These are phyloP conservation scores for Etheostoma perlongum DNA, from an alignment of 2,797 vertebrate genomes.

Conservation along the genomic window DNA sequence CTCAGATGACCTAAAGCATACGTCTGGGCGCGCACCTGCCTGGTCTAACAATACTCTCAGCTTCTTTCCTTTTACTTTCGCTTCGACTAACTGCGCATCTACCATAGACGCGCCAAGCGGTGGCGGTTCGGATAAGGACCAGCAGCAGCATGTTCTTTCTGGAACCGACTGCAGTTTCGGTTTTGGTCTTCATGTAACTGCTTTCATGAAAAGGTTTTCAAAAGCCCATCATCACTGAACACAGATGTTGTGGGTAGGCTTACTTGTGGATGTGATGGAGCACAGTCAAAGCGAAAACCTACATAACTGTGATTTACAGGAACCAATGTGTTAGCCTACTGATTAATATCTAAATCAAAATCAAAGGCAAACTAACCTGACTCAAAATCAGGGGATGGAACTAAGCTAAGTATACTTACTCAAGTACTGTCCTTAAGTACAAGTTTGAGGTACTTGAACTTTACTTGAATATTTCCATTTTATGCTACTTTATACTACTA, in stretches of 20 bases:
- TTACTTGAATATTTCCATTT: too few relatives aligned
- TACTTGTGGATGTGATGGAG: neutral
- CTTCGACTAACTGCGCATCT: neutral
- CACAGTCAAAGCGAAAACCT: neutral
- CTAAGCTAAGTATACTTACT: too few relatives aligned
- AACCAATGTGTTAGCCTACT: too few relatives aligned
- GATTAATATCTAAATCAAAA: neutral
- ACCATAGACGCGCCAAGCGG: neutral
- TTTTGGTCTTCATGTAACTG: neutral
- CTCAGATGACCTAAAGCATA: neutral
- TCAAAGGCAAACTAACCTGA: neutral
- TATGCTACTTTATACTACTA: too few relatives aligned
- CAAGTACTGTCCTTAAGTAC: too few relatives aligned
- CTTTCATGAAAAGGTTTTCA: neutral
- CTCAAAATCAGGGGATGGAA: neutral
- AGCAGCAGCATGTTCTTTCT: neutral
- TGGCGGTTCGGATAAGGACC: rapidly evolving
- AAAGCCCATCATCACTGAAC: neutral
- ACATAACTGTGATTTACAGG: neutral
- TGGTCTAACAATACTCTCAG: rapidly evolving
- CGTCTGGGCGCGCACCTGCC: neutral
- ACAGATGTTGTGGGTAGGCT: neutral
- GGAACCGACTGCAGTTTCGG: neutral
- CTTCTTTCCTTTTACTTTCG: conserved; percentile 51
- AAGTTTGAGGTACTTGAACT: too few relatives aligned